These are phyloP conservation scores for Clarias gariepinus DNA, from an alignment of 2,113 vertebrate genomes.

Conservation along the genomic window DNA sequence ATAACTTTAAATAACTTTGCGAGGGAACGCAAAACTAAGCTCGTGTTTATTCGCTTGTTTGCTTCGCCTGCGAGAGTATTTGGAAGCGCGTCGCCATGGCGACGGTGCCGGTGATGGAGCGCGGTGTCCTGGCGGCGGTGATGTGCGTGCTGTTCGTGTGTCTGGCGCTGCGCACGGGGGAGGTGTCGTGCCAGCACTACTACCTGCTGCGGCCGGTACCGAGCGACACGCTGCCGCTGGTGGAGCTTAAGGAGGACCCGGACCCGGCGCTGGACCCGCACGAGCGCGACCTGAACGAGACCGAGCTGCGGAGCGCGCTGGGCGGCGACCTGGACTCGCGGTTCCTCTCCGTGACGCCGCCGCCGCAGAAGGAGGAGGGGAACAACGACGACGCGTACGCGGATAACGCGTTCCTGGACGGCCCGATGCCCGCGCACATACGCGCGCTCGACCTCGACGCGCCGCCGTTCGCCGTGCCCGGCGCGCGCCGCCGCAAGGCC, in stretches of 20 bases:
- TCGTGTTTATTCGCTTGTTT: background rate
- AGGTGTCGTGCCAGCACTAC: conserved; percentile 86
- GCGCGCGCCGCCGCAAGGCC: conserved; percentile 68
- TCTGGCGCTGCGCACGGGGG: conserved; percentile 77
- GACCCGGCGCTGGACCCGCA: conserved; percentile 92
- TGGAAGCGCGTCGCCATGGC: background rate
- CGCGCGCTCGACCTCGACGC: conserved; percentile 87
- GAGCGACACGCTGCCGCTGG: conserved; percentile 91
- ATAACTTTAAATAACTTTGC: background rate
- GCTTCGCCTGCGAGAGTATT: no score
- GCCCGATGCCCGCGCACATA: conserved; percentile 90
- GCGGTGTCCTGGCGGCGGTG: conserved; percentile 52
- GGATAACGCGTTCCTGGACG: conserved; percentile 66
- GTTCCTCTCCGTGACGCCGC: conserved; percentile 82
- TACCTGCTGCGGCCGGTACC: conserved; percentile 93
- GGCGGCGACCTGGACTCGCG: conserved; percentile 89
- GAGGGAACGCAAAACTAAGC: background rate
- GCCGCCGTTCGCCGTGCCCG: conserved; percentile 80
- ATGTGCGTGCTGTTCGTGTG: conserved; percentile 82
- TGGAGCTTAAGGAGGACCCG: conserved; percentile 93
- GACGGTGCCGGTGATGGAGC: background rate
- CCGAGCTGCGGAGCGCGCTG: conserved; percentile 83
- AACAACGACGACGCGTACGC: background rate
- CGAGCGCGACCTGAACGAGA: conserved; percentile 95
- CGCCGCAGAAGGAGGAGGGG: background rate